Conservation (phyloP, 2,113 vertebrate species). For the Eulacestoma nigropectus region DNA sequence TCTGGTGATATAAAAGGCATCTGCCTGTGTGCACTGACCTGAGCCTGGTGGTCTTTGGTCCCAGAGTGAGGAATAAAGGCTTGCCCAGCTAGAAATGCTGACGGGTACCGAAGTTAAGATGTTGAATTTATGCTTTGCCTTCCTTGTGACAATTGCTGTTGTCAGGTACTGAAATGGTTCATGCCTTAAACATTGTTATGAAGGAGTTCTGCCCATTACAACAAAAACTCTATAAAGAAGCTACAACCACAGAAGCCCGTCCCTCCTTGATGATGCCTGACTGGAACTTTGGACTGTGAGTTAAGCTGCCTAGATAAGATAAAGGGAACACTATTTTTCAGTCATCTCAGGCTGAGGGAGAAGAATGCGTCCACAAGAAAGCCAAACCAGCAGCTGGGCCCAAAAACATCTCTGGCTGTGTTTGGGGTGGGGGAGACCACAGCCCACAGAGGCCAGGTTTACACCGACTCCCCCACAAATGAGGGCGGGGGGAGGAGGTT, state of each 20-base stretch:
- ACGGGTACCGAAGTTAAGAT: background rate
- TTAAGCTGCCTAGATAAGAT: background rate
- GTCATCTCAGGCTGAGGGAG: background rate
- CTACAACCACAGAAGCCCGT: background rate
- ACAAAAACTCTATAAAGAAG: background rate
- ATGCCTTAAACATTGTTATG: background rate
- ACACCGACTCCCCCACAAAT: background rate
- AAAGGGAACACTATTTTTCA: background rate
- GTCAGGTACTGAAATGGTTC: background rate
- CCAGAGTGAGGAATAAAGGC: background rate
- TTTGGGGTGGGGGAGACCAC: background rate
- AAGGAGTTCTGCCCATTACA: background rate
- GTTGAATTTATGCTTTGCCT: background rate
- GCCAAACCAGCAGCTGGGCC: background rate
- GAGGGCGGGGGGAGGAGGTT: background rate
- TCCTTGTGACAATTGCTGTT: rapidly evolving
- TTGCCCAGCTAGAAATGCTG: background rate
- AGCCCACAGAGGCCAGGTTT: background rate
- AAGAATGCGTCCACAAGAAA: background rate
- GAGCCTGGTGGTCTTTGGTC: background rate
- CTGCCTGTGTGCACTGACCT: background rate
- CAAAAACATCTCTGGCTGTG: background rate
- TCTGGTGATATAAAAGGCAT: background rate
- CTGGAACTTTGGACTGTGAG: background rate
- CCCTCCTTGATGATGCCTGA: background rate